These are phyloP conservation scores for Macaca mulatta DNA, from an alignment of 2,113 vertebrate species.

Conservation along the genomic window DNA sequence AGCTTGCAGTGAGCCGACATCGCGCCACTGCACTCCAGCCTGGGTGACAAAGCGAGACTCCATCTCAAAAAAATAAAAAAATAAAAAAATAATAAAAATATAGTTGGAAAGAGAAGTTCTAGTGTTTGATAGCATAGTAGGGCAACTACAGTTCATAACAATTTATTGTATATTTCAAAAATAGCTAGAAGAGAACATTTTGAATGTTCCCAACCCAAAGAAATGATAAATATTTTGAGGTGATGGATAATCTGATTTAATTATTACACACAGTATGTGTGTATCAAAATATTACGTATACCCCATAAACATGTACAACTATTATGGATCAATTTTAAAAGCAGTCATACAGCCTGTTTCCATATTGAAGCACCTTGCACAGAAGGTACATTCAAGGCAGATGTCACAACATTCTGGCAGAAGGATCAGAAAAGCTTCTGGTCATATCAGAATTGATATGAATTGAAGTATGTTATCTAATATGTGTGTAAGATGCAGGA, in stretches of 20 bases:
- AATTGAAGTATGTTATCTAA: background rate
- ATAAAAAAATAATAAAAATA: background rate
- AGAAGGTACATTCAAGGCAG: background rate
- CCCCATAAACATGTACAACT: background rate
- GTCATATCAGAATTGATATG: background rate
- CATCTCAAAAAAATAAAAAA: too few species aligned
- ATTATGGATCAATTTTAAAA: background rate
- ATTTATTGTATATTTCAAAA: background rate
- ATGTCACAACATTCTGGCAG: slow-evolving; percentile 4
- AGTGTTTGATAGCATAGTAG: background rate
- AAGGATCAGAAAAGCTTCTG: background rate
- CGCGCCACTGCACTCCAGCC: too few species aligned
- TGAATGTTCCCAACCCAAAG: background rate
- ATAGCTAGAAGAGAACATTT: background rate
- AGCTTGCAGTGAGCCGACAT: too few species aligned
- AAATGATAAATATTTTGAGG: background rate
- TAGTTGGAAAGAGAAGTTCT: background rate
- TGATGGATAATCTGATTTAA: background rate
- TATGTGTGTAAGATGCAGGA: background rate
- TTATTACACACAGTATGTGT: background rate
- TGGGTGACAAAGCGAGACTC: too few species aligned
- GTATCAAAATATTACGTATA: background rate
- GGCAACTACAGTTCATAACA: background rate
- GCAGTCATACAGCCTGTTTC: background rate
- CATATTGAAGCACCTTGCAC: background rate